Base-by-base conservation (phyloP, 2,888 invertebrate species). In the Eristalis tenax region DNA sequence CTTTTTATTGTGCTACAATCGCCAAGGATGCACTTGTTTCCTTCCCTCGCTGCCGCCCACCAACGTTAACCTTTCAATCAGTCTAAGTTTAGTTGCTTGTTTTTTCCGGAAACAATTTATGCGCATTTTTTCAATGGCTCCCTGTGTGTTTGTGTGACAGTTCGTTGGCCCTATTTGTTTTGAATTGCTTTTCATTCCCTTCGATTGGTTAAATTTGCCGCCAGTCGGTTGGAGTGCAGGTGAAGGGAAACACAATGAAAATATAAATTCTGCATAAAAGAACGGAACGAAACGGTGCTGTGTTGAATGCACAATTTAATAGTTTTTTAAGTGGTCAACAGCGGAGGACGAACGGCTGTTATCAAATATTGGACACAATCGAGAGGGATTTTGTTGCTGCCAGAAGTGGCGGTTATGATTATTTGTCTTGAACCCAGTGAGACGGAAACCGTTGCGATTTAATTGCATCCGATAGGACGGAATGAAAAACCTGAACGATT, bases 21-120 rank as follows among this genome's bases (percentile, higher is more conserved):
- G 32, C 35, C 5, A 82, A 82, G 82, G 82, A 85, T 85, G 82
- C 77, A 85, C 74, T 85, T 82, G 81, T 71, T 68, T 50, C 68
- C n/a, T 57, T 4, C 38, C 38, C 38, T 38, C 38, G 38, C 38
- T 13, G 13, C 43, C 26, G 23, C 56, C 63, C 57, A 22, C 32
- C 71, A 38, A 22, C 65, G 15, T 10, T 71, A 1, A 0, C 5
- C 0, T 68, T 61, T 43, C 22, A 35, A 35, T 38, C 22, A 35
- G 23, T 23, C 15, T 6, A 22, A 32, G 26, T 40, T 40, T 59
- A 18, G 18, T 0, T 28, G 18, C 63, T 43, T n/a, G 2, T 2
- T 76, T 23, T 66, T n/a, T 77, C 23, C 15, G 75, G 32, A 82
- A 78, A 70, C 69, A 82, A 74, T 86, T 77, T 85, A 73, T 82